Evolutionary conservation across 2,797 vertebrate species (phyloP), one percentile per base, ranked within the genome.

Genomic region (Sternarchorhynchus goeldii): DNA sequence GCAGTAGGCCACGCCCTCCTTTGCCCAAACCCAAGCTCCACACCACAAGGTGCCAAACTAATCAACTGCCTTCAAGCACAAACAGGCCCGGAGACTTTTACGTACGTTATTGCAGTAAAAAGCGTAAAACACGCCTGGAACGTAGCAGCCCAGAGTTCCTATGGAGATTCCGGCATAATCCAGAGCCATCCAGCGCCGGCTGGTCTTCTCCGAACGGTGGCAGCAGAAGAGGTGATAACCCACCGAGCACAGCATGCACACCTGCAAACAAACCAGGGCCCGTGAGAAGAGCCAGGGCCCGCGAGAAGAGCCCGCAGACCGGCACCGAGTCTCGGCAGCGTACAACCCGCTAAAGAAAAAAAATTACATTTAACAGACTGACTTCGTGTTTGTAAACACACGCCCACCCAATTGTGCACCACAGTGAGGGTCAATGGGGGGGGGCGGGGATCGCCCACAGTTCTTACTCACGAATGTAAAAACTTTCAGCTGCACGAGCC

Each of bases 101-200:
- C 96, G 91, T 88, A 98, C 97, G 0, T 96, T 95, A 76, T 95
- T 95, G 88, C 97, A 98, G 84, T 98, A 98, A 91, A 98, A 99
- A 1, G 96, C 96, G 56, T 98, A 98, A 92, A 98, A 99, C 45
- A 98, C 95, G 63, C 96, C 97, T 0, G 96, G 96, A n/a, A 98
- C 95, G 0, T 98, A 99, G 87, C 97, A 98, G 86, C 97, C 97
- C 87, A 99, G 89, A 88, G 98, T 97, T 32, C 96, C 96, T 0
- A 98, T 93, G 84, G 97, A 97, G 81, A 98, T 91, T 0, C 97
- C 96, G 0, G 96, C 96, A 0, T 97, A 98, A 85, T 98, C 97
- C 85, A 99, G 87, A 0, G 96, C 95, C 96, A 98, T 96, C 97
- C 97, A 99, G 83, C 96, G 94, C 20, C 95, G 94, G 85, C 95